Base-by-base conservation (phyloP, 2,113 vertebrate species). In the Natator depressus region DNA sequence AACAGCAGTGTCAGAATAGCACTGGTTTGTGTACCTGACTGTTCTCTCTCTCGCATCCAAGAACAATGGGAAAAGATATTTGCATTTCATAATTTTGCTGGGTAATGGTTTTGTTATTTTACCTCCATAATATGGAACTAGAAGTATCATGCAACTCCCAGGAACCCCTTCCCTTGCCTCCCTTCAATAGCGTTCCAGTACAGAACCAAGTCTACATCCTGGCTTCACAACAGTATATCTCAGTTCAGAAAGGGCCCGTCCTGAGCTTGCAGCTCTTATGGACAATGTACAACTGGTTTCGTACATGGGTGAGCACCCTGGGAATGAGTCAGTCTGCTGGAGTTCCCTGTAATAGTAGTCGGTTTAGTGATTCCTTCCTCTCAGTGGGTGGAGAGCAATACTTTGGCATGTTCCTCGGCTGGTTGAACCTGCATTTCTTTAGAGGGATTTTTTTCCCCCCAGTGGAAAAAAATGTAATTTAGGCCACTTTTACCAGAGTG, bases 401-500 rank as follows among this genome's bases (percentile, higher is more conserved):
- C 65, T 35, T 84, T 53, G 65, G 42, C 24, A 7, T 31, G 20
- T 19, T 11, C 50, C 29, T 91, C 22, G 65, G 78, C 27, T 75
- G 19, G 83, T 80, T 80, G 24, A 93, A 65, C 78, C 24, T 80
- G 59, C 8, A 0, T 55, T 81, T 59, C 76, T 84, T 95, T 93
- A 38, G 2, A 84, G 87, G 86, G 31, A 19, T 11, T 76, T 46
- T 12, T 76, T 76, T 5, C 42, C 42, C 42, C 42, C 42, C 91
- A 19, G 14, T 2, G 85, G 49, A 65, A 82, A 47, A 82, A 92
- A 87, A 53, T 82, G 82, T 3, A 7, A 82, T 24, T n/a, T 92
- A 69, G 62, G 93, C 88, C 20, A 1, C 84, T 89, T 94, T n/a
- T 94, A 87, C 86, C 93, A 78, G 62, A 96, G 88, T 2, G 2